These are phyloP conservation scores for Ylistrum balloti DNA, from an alignment of 1,140 invertebrate species.

Conservation along the genomic window DNA sequence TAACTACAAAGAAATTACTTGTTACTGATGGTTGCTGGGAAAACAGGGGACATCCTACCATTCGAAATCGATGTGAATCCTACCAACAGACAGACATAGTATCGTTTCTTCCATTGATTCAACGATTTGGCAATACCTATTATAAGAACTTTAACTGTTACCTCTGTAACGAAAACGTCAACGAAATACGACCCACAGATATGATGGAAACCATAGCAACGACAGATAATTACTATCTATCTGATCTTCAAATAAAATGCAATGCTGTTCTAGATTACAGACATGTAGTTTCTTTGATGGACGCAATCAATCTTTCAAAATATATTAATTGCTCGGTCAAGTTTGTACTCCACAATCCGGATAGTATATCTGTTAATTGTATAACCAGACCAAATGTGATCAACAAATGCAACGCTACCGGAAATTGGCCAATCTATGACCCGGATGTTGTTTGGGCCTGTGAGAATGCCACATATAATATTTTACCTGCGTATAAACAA, in stretches of 20 bases:
- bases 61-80: slow-evolving; percentile 35
- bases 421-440: neutral
- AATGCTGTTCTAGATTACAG: neutral
- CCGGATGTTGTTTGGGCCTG: slow-evolving; percentile 42
- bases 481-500: neutral
- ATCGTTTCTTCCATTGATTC: slow-evolving; percentile 17
- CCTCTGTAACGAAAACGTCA: neutral
- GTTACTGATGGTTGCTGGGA: neutral
- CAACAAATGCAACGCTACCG: neutral
- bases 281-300: neutral
- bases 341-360: neutral
- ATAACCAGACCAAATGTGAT: neutral
- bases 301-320: neutral
- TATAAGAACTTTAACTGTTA: slow-evolving; percentile 45
- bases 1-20: neutral
- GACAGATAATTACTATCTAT: neutral
- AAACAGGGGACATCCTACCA: neutral
- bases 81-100: neutral
- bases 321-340: neutral
- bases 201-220: neutral
- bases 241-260: neutral
- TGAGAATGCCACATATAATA: neutral
- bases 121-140: neutral
- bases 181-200: neutral
- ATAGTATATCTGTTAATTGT: too few species aligned